Conservation (phyloP, 1,140 invertebrate species). For the Drosophila lacteicornis region DNA sequence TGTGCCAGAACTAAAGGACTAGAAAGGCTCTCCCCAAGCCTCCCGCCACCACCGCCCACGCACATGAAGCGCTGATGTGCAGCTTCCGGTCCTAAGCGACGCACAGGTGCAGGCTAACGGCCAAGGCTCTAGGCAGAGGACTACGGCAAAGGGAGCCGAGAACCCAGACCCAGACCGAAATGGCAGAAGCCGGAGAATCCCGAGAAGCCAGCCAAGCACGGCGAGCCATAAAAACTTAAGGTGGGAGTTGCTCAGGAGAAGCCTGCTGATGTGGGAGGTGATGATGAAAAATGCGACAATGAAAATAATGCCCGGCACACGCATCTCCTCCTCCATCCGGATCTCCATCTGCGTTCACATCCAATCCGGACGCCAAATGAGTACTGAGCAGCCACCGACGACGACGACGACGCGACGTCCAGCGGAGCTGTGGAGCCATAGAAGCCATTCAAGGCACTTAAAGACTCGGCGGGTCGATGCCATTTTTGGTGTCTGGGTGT, state of each 20-base stretch:
- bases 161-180: constrained; percentile 3
- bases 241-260: constrained; percentile 28
- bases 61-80: constrained; percentile 71
- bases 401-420: constrained; percentile 15
- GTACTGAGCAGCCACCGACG: constrained; percentile 33
- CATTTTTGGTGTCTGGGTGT: constrained; percentile 67
- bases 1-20: constrained; percentile 26
- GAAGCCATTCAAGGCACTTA: constrained; percentile 68
- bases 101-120: constrained; percentile 74
- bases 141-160: constrained; percentile 16
- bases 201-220: constrained; percentile 49
- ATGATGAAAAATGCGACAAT: constrained; percentile 85
- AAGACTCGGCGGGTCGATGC: constrained; percentile 62
- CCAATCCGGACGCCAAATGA: constrained; percentile 25
- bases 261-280: constrained; percentile 31
- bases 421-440: constrained; percentile 25
- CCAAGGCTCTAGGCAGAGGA: constrained; percentile 12
- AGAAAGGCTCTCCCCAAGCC: constrained; percentile 22
- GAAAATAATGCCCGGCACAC: constrained; percentile 80
- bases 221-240: constrained; percentile 72
- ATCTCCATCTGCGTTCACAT: constrained; percentile 7
- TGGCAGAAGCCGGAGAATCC: constrained; percentile 19
- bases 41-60: constrained; percentile 44
- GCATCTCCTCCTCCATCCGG: constrained; percentile 38
- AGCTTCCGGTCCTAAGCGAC: constrained; percentile 74